Base-by-base conservation (phyloP, 2,113 vertebrate species). In the Nesogale talazaci region DNA sequence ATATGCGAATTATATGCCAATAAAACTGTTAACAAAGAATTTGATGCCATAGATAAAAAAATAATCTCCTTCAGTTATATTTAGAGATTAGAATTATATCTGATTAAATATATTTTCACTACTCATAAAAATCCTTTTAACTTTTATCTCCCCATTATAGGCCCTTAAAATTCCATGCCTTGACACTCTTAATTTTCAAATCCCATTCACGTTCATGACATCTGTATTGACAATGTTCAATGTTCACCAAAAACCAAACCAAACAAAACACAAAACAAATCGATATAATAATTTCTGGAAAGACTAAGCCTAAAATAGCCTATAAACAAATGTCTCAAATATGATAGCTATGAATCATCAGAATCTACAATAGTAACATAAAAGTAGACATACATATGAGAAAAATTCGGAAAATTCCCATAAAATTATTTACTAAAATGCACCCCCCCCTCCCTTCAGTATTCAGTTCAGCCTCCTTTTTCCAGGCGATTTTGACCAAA, bases 381-480 rank as follows among this genome's bases (percentile, higher is more conserved):
- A 46, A 80, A 77, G 6, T 11, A 1, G 23, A 31, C 83, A 3
- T 22, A 29, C 31, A 31, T 4, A 79, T 11, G n/a, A 85, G 17
- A 61, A 6, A 52, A 90, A 78, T 72, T 67, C 92, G 36, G 17
- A 10, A 63, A 52, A 42, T 36, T 59, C 38, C 79, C 42, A 38
- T 22, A 23, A 85, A 83, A 74, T 88, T 94, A 88, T 95, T 94
- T 75, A 92, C 88, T 90, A 84, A 91, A 93, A 89, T 94, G n/a
- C n/a, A n/a, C n/a, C n/a, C n/a, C n/a, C 87, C 77, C 29, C 27
- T 19, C 29, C 81, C 56, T 79, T 10, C 77, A 85, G 34, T 94
- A 95, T 91, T 96, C 91, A 76, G 92, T 93, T 91, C 95, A 81
- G 86, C 88, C 87, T 96, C 74, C 36, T 92, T 87, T 92, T 89